These are phyloP conservation scores for Chaetodon trifasciatus DNA, from an alignment of 2,797 vertebrate species.

Conservation along the genomic window DNA sequence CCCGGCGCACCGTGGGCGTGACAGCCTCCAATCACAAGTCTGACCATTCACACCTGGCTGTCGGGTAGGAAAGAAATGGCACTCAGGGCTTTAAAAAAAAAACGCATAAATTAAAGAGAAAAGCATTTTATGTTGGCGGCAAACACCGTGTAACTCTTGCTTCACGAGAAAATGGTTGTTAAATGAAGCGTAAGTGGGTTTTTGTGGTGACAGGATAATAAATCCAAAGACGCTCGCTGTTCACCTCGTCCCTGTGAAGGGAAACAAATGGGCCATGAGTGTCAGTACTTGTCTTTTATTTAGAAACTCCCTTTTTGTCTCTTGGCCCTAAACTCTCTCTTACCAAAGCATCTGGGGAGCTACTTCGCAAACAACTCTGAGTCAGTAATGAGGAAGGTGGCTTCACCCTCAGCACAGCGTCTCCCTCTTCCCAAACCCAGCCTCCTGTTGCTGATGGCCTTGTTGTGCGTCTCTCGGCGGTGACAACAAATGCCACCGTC, in stretches of 20 bases:
- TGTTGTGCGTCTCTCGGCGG: constrained; percentile 51
- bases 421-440: constrained; percentile 31
- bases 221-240: constrained; percentile 37
- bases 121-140: not conserved
- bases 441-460: constrained; percentile 57
- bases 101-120: not conserved
- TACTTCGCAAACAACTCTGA: constrained; percentile 52
- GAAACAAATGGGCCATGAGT: constrained; percentile 55
- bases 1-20: constrained; percentile 1
- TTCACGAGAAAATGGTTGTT: not conserved
- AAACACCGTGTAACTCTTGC: not conserved
- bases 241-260: constrained; percentile 15
- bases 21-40: constrained; percentile 10
- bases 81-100: not conserved
- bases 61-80: too few species aligned
- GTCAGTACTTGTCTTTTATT: constrained; percentile 66
- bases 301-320: constrained; percentile 23
- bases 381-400: constrained; percentile 68
- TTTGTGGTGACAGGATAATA: constrained; percentile 62
- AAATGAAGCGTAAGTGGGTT: constrained; percentile 19
- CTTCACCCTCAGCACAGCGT: constrained; percentile 33
- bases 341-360: constrained; percentile 60
- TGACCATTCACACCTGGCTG: constrained; percentile 4
- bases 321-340: constrained; percentile 39
- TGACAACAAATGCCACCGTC: constrained; percentile 54